phyloP scores from a whole-genome alignment of 2,888 invertebrate species.

The Dynastes maya region DNA sequence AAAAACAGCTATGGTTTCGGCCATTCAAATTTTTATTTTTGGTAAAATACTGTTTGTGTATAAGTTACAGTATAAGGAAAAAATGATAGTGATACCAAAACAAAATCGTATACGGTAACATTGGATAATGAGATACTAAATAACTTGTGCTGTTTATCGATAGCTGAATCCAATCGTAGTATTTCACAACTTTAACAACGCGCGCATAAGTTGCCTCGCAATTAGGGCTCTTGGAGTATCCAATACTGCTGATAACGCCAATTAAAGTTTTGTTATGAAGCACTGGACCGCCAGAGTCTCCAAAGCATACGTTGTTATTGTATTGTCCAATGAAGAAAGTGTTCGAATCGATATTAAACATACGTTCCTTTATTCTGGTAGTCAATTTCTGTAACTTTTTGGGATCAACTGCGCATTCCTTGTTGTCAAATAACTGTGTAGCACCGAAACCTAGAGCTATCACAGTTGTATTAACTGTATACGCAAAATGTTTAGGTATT shows the following conservation, averaged over 20 bases:
- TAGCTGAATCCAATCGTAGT: neutral
- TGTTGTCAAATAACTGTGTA: neutral
- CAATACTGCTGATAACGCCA: slow-evolving; percentile 3
- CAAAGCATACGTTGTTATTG: slow-evolving; percentile 2
- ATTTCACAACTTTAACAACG: slow-evolving; percentile 1
- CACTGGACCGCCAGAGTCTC: slow-evolving; percentile 19
- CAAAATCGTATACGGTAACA: neutral
- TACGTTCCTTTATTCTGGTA: neutral
- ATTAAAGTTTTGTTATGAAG: neutral
- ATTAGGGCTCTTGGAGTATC: neutral
- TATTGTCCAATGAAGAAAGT: slow-evolving; percentile 21
- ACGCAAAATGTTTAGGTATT: neutral
- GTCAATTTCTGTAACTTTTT: slow-evolving; percentile 6
- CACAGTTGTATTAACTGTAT: neutral
- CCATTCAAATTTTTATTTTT: neutral
- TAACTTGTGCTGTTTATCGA: neutral
- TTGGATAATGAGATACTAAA: neutral
- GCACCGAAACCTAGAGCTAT: slow-evolving; percentile 13
- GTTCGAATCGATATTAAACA: neutral
- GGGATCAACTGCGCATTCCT: neutral
- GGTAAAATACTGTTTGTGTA: neutral
- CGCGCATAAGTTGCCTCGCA: slow-evolving; percentile 2
- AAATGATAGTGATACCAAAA: neutral
- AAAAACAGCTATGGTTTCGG: neutral
- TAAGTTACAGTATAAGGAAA: neutral